Percentiles rank a stretch among this genome's conserved stretches.
Evolutionary conservation across 2,888 invertebrate genomes (phyloP).

Genomic region (Gnatocerus cornutus): DNA sequence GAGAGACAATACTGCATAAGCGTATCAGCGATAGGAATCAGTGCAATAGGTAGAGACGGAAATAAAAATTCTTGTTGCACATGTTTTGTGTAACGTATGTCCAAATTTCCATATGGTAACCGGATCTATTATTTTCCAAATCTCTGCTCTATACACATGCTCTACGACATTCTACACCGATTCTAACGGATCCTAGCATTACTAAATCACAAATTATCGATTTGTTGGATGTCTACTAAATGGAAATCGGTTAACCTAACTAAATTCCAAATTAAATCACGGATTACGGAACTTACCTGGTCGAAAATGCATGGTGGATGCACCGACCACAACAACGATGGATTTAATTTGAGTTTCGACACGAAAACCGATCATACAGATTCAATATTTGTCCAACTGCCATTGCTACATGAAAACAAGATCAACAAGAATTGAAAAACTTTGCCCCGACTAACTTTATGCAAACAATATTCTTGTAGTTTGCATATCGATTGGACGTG

Average conservation of each 20-base stretch:
- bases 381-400: conserved; percentile 1
- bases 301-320: conserved; percentile 9
- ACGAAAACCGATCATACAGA: background rate
- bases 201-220: conserved; percentile 46
- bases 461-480: conserved; percentile 19
- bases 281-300: background rate
- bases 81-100: too few species aligned
- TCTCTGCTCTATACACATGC: conserved; percentile 34
- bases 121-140: too few species aligned
- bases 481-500: conserved; percentile 14
- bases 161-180: conserved; percentile 33
- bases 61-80: too few species aligned
- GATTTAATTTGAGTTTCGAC: conserved; percentile 12
- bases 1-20: too few species aligned
- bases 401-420: conserved; percentile 7
- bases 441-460: conserved; percentile 6
- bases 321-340: background rate
- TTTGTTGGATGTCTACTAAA: conserved; percentile 24
- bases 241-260: conserved; percentile 43
- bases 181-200: conserved; percentile 39
- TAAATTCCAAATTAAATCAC: conserved; percentile 36
- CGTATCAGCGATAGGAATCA: too few species aligned
- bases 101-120: too few species aligned
- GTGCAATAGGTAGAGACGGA: too few species aligned
- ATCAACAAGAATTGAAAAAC: conserved; percentile 7